phyloP scores from a whole-genome alignment of 2,888 invertebrate genomes.

The Himalopsyche anomala region DNA sequence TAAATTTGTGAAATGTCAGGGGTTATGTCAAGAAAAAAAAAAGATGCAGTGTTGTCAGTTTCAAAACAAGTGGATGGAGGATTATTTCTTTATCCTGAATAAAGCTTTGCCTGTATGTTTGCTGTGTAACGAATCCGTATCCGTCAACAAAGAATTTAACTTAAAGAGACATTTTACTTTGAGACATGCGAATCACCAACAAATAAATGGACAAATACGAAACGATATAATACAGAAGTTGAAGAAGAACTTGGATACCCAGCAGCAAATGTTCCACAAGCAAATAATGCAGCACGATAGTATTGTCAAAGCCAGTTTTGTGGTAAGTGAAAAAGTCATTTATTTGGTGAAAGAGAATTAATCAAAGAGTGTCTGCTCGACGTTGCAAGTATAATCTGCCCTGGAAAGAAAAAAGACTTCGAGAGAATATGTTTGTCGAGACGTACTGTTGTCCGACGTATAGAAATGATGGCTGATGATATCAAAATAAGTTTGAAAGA shows the following conservation, averaged over 20 bases:
- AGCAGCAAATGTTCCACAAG: slow-evolving; percentile 45
- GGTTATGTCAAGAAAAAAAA: too few relatives aligned
- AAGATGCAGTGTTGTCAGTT: slow-evolving; percentile 32
- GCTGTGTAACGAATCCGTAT: slow-evolving; percentile 36
- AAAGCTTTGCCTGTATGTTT: slow-evolving; percentile 45
- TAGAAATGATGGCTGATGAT: slow-evolving; percentile 2
- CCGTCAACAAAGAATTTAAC: slow-evolving; percentile 47
- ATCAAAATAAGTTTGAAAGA: not conserved
- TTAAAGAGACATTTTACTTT: slow-evolving; percentile 51
- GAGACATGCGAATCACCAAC: slow-evolving; percentile 19
- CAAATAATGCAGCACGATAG: slow-evolving; percentile 32
- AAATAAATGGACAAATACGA: slow-evolving; percentile 32
- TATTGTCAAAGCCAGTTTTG: slow-evolving; percentile 45
- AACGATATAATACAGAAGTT: slow-evolving; percentile 26
- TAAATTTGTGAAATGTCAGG: too few relatives aligned
- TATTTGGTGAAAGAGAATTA: too few relatives aligned
- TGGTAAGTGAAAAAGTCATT: slow-evolving; percentile 36
- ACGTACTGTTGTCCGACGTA: slow-evolving; percentile 22
- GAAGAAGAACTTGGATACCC: slow-evolving; percentile 21
- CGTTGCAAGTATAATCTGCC: too few relatives aligned
- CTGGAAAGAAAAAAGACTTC: slow-evolving; percentile 35
- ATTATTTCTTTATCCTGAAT: slow-evolving; percentile 47
- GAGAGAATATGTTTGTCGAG: slow-evolving; percentile 27
- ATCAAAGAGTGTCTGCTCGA: too few relatives aligned
- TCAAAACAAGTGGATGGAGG: slow-evolving; percentile 48